A percentile compares a stretch with the other conserved stretches of the same genome.
phyloP scores from a whole-genome alignment of 2,113 vertebrate species.

The Ranitomeya imitator region DNA sequence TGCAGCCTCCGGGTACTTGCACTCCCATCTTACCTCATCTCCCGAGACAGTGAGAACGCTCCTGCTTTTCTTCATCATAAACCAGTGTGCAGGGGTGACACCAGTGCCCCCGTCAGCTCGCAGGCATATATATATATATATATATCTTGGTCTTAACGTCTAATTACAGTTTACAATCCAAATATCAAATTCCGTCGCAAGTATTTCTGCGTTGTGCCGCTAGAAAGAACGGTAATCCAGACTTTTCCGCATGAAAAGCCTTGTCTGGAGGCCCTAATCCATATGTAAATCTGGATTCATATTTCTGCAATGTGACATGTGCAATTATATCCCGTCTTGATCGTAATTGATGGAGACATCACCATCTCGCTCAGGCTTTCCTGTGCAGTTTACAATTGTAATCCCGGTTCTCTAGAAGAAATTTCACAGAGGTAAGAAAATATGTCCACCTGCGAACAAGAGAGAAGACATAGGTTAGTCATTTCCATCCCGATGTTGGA shows the following conservation, averaged over 20 bases:
- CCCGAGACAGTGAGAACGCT: constrained; percentile 47
- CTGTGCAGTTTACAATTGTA: background rate
- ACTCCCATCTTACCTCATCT: constrained; percentile 57
- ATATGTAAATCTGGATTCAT: constrained; percentile 10
- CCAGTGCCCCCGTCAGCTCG: constrained; percentile 14
- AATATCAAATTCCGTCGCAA: background rate
- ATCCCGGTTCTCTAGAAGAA: background rate
- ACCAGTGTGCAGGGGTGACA: background rate
- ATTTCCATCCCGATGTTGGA: background rate
- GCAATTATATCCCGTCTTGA: background rate
- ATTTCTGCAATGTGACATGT: constrained; percentile 1
- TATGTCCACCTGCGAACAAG: constrained; percentile 8
- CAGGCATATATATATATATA: constrained; percentile 25
- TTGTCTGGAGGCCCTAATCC: background rate
- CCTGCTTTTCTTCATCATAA: constrained; percentile 53
- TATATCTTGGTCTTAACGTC: background rate
- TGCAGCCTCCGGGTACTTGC: background rate
- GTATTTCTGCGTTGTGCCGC: background rate
- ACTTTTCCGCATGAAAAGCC: background rate
- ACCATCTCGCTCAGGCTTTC: background rate
- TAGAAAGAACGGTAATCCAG: background rate
- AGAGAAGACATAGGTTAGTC: background rate
- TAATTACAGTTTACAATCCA: background rate
- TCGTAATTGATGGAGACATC: constrained; percentile 20
- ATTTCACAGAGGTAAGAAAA: background rate